Base-by-base conservation (phyloP, 2,113 vertebrate genomes). In the Coreoperca whiteheadi region DNA sequence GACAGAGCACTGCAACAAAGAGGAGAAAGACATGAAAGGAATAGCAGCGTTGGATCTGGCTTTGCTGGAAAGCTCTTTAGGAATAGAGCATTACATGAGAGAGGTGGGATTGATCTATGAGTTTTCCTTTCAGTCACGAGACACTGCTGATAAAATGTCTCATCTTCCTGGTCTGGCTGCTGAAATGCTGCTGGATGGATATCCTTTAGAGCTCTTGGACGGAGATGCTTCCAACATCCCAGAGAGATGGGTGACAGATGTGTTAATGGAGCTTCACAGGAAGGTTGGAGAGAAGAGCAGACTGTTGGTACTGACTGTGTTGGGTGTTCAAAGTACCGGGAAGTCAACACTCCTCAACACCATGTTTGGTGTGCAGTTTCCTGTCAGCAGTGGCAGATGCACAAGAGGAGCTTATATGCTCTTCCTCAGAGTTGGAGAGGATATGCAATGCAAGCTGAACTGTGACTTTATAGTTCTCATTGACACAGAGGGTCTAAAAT, bases 311-410 rank as follows among this genome's bases (percentile, higher is more conserved):
- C 12, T 95, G 28, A 82, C 91, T 0, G 93, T 94, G 56, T 72
- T 95, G 63, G 94, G 94, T 10, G 93, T 94, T 32, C 94, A 94
- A 82, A 94, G 92, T 46, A 78, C 81, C 20, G 92, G 94, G 23
- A 95, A 96, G 72, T 96, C 96, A 79, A 96, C 95, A 0, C 95
- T 97, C 2, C 95, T 97, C 34, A 97, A 97, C 89, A 96, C 95
- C 73, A 97, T 97, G 96, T 97, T 97, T 75, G 96, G 96, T 16
- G 92, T 96, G 30, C 94, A 95, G 80, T 96, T 97, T 80, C 86
- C 95, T 20, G 93, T 96, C 0, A 93, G 95, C 86, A 95, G 92
- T 74, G 93, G 94, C 23, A 88, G 91, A 37, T 93, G 95, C 39
- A 95, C 95, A 2, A 93, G 93, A 15, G 96, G 95, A 51, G 95